Evolutionary conservation across 1,140 invertebrate genomes (phyloP).

Genomic region (Bombus vancouverensis): DNA sequence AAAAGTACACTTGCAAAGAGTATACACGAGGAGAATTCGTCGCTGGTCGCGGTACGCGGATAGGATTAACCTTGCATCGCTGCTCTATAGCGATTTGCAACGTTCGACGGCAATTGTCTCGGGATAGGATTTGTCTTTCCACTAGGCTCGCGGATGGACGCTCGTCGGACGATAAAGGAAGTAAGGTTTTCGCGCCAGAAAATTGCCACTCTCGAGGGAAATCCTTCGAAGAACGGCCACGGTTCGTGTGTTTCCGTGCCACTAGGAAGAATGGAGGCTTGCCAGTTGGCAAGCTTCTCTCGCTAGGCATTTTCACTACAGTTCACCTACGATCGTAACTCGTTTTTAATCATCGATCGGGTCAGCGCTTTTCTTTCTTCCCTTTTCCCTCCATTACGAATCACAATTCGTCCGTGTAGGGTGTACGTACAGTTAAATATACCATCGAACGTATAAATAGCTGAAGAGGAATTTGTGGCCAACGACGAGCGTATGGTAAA

Average conservation of each 20-base stretch:
- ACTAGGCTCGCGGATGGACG: neutral
- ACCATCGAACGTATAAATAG: conserved; percentile 39
- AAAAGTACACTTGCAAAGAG: neutral
- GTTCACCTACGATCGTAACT: neutral
- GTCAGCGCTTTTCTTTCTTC: no score
- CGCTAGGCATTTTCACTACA: neutral
- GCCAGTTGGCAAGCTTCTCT: conserved; percentile 26
- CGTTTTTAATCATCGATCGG: neutral
- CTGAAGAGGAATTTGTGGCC: conserved; percentile 31
- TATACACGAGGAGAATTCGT: neutral
- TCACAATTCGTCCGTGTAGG: neutral
- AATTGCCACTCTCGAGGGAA: conserved; percentile 13
- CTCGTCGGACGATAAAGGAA: neutral
- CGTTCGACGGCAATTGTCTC: neutral
- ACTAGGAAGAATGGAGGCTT: conserved; percentile 7
- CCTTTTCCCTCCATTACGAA: no score
- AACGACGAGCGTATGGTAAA: conserved; percentile 41
- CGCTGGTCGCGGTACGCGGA: neutral
- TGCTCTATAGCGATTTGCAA: neutral
- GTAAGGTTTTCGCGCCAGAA: conserved; percentile 5
- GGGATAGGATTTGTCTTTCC: neutral
- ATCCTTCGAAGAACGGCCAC: neutral
- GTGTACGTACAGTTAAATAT: conserved; percentile 7
- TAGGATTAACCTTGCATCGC: neutral
- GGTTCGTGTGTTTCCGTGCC: neutral